phyloP scores from a whole-genome alignment of 2,797 vertebrate genomes.

The Propithecus perrieri region DNA sequence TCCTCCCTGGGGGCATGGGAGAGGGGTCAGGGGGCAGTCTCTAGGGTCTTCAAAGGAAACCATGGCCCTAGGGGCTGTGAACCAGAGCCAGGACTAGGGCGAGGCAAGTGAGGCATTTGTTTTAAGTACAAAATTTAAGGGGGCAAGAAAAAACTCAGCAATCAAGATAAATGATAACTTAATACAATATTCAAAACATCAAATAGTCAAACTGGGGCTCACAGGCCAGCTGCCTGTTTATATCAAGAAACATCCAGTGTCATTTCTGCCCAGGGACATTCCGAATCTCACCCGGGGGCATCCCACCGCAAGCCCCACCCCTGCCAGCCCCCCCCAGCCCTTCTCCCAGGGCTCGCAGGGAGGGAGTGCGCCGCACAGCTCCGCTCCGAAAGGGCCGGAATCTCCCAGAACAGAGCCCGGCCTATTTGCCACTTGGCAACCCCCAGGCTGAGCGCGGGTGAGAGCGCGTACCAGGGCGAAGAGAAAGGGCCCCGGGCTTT shows the following conservation, averaged over 20 bases:
- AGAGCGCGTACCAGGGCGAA: neutral
- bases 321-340: neutral
- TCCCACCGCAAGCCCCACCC: neutral
- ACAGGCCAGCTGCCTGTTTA: neutral
- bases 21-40: neutral
- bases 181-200: neutral
- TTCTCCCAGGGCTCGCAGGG: neutral
- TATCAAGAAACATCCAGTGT: neutral
- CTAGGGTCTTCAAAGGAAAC: neutral
- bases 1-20: neutral
- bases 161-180: neutral
- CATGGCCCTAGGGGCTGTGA: neutral
- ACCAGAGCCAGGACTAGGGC: neutral
- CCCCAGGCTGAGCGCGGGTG: neutral
- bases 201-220: neutral
- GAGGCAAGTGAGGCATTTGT: neutral
- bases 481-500: neutral
- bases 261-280: neutral
- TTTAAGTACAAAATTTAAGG: neutral
- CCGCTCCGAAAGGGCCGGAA: neutral
- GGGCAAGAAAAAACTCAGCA: neutral
- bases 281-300: neutral
- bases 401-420: conserved; percentile 54
- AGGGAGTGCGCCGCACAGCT: neutral
- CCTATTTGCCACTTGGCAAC: conserved; percentile 70